Conservation (phyloP, 2,888 invertebrate genomes). For the Choristoneura rosaceana region DNA sequence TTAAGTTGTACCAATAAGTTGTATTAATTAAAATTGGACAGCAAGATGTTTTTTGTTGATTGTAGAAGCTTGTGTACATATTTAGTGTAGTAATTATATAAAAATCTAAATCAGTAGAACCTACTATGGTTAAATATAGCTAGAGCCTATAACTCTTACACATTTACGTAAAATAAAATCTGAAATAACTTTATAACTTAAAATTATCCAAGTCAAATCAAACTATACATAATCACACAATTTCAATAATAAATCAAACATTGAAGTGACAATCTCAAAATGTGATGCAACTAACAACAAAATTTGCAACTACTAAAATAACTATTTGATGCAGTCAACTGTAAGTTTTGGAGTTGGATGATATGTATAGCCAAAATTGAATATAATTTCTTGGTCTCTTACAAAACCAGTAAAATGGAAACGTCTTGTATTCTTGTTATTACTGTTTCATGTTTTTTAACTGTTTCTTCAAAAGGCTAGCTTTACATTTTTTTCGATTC, state of each 20-base stretch:
- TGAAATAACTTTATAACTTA: background rate
- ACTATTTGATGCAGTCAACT: background rate
- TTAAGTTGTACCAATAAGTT: too few relatives aligned
- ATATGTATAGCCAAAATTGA: too few relatives aligned
- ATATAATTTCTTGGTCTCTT: too few relatives aligned
- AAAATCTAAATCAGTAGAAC: background rate
- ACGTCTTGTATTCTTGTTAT: too few relatives aligned
- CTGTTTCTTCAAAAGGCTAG: too few relatives aligned
- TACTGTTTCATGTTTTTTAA: too few relatives aligned
- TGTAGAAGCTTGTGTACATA: background rate
- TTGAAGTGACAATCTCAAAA: constrained; percentile 12
- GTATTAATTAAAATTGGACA: too few relatives aligned
- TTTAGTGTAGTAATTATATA: background rate
- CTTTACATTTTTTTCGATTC: too few relatives aligned
- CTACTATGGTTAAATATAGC: background rate
- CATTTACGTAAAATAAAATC: background rate
- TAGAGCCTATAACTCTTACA: background rate
- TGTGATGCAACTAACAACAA: constrained; percentile 24
- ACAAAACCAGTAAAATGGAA: background rate
- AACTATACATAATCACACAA: constrained; percentile 8
- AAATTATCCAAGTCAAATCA: background rate
- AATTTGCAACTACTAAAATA: constrained; percentile 22
- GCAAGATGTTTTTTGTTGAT: too few relatives aligned
- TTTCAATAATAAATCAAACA: constrained; percentile 1
- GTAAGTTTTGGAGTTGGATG: background rate